Percentiles rank a stretch among this genome's conserved stretches.
Evolutionary conservation across 2,797 vertebrate genomes (phyloP).

Genomic region (Rousettus madagascariensis): DNA sequence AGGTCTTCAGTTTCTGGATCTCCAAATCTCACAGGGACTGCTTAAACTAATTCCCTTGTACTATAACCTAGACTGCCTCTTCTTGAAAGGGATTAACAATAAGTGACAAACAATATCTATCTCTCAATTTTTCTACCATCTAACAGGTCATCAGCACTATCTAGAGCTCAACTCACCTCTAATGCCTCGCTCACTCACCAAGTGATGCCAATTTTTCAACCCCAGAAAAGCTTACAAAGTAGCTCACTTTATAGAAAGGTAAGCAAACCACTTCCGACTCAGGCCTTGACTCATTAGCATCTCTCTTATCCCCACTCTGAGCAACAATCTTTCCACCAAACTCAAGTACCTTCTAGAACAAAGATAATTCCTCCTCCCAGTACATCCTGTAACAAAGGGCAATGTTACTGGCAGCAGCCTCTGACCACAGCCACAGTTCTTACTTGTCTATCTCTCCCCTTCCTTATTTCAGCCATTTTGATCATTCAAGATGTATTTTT

Average conservation of each 20-base stretch:
- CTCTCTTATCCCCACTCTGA: not conserved
- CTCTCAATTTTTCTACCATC: not conserved
- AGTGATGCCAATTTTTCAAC: not conserved
- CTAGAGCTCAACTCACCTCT: not conserved
- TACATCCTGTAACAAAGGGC: not conserved
- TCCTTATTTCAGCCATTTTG: conserved; percentile 41
- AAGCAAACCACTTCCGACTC: not conserved
- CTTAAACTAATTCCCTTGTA: not conserved
- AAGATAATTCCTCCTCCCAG: not conserved
- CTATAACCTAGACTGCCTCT: not conserved
- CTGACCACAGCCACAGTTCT: not conserved
- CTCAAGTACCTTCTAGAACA: not conserved
- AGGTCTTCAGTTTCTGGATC: not conserved
- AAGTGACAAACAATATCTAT: not conserved
- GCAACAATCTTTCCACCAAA: not conserved
- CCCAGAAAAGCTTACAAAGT: not conserved
- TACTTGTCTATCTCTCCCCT: not conserved
- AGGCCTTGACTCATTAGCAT: not conserved
- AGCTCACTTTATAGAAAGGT: not conserved
- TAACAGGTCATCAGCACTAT: not conserved
- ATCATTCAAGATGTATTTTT: not conserved
- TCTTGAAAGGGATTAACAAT: not conserved
- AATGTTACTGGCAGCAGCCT: not conserved
- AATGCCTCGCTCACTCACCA: not conserved
- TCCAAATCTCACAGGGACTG: not conserved